Evolutionary conservation across 2,797 vertebrate genomes (phyloP), one percentile per base, ranked within the genome.

Genomic region (Sphenopsis melanotis): DNA sequence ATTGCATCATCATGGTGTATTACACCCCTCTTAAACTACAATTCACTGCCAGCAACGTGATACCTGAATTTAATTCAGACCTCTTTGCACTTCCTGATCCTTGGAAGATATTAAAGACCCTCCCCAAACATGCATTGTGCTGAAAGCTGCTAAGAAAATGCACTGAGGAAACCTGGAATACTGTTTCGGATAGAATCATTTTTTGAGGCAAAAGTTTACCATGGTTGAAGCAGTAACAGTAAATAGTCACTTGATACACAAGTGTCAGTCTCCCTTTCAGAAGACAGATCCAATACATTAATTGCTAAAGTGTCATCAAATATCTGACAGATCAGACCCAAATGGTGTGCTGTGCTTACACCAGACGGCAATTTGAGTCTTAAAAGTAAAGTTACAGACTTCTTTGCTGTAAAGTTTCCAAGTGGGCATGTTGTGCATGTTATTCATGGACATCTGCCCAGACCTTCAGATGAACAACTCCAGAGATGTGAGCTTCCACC

Each of bases 401-500:
- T 64, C 68, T 81, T 61, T 53, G 49, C 55, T 7, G 4, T 60
- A 83, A 86, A 26, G 18, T 27, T 93, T 94, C 80, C 53, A 88
- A 94, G 64, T 2, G 26, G 72, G 26, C n/a, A 68, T 10, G 49
- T 29, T 7, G 4, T 3, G 1, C 29, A 30, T 2, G 0, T 86
- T 77, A 86, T 86, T 83, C 72, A 88, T 42, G 74, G 72, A 57
- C n/a, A 83, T 69, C 61, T 78, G 65, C 53, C 65, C 87, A 93
- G 83, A 66, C 66, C 32, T 78, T 74, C 50, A 90, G 61, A 75
- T 19, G 42, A 92, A 84, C 64, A 79, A 49, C 52, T n/a, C 7
- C n/a, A 70, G 69, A 78, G 46, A 88, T 3, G 1, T 0, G 2
- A 93, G 76, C 53, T 81, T 78, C 78, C 76, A 91, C 60, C 71